Base-by-base conservation (phyloP, 2,888 invertebrate genomes). In the Brassicogethes aeneus region DNA sequence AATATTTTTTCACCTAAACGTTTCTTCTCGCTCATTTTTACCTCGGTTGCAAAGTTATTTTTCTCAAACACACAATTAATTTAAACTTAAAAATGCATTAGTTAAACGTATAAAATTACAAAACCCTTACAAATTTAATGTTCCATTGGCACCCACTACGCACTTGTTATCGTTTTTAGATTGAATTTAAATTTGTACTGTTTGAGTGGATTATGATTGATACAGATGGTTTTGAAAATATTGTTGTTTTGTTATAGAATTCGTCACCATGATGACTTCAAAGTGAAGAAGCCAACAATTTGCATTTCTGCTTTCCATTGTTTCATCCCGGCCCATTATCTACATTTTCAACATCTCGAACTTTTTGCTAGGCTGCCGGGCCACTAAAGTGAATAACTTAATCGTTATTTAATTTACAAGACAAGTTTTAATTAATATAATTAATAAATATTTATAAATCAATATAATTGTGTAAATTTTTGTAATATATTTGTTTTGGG, bases 201-300 rank as follows among this genome's bases (percentile, higher is more conserved):
- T n/a, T n/a, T n/a, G n/a, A n/a, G n/a, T n/a, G n/a, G n/a, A n/a
- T n/a, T n/a, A n/a, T n/a, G n/a, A n/a, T n/a, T n/a, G n/a, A n/a
- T n/a, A n/a, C n/a, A n/a, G n/a, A n/a, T n/a, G n/a, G n/a, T n/a
- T n/a, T n/a, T n/a, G n/a, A n/a, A n/a, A n/a, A n/a, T n/a, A n/a
- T n/a, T n/a, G n/a, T n/a, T n/a, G 10, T 23, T 66, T 69, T 70
- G 67, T 83, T 86, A 23, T 83, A 91, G 91, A 92, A 82, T 92
- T 92, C 81, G 91, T 92, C 82, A 92, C 91, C 81, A 92, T 92
- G 92, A 92, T 92, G 92, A 92, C 92, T 81, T 92, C 92, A 82
- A 92, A 92, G 87, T 92, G 90, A 92, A 81, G 80, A 76, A 80
- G 79, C 77, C 77, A 73, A 74, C 72, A 51, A 54, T 51, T 75